Percentiles rank a stretch among this genome's conserved stretches.
Conservation (phyloP, 2,797 vertebrate genomes). For the Intellagama lesueurii region DNA sequence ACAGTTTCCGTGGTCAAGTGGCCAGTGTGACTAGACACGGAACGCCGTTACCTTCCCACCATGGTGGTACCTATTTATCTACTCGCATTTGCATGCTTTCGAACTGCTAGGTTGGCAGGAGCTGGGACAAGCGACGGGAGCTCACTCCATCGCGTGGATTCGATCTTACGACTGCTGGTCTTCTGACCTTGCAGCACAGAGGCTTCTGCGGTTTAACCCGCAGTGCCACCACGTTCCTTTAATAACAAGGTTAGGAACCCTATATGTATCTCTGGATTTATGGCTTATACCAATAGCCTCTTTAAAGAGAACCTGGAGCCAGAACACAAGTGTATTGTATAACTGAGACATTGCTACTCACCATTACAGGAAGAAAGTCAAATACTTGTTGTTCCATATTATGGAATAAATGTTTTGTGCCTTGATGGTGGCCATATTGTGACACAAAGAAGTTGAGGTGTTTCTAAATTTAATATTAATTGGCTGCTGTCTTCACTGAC, state of each 20-base stretch:
- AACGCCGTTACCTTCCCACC: no score
- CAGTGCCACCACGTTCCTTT: no score
- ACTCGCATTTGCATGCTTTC: no score
- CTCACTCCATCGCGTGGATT: no score
- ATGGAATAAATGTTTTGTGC: neutral
- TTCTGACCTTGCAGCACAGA: no score
- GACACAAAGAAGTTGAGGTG: rapidly evolving
- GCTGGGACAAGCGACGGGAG: no score
- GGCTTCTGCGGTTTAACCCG: no score
- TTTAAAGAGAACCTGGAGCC: neutral
- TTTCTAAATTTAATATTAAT: neutral
- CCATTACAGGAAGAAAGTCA: neutral
- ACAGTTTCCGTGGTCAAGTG: no score
- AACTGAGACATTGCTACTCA: neutral
- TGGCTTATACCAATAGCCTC: neutral
- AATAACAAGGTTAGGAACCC: neutral
- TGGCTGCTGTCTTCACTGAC: neutral
- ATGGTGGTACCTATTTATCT: no score
- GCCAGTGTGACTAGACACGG: no score
- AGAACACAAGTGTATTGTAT: neutral
- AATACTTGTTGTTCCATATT: neutral
- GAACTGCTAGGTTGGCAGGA: no score
- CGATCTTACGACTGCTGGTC: no score
- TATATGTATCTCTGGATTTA: neutral
- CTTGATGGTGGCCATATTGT: neutral